Percentiles rank a stretch among this genome's conserved stretches.
Conservation (phyloP, 2,797 vertebrate species). For the Pitangus sulphuratus region DNA sequence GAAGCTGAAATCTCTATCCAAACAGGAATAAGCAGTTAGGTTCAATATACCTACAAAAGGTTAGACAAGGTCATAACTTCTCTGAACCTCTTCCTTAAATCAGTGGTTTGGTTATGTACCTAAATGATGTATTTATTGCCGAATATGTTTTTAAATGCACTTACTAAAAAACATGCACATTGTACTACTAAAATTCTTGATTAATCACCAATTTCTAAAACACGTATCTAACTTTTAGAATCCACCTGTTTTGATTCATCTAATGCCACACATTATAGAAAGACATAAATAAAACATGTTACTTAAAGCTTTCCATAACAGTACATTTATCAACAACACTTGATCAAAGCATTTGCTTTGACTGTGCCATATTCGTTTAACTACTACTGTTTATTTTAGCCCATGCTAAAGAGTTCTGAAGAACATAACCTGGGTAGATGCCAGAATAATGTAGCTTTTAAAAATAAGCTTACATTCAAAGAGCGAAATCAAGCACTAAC, state of each 20-base stretch:
- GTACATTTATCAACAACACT: not conserved
- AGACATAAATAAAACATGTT: not conserved
- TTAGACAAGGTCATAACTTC: not conserved
- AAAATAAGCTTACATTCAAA: slow-evolving; percentile 32
- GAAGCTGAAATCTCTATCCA: not conserved
- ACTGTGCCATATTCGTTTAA: slow-evolving; percentile 26
- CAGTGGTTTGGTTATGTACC: not conserved
- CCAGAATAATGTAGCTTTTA: slow-evolving; percentile 43
- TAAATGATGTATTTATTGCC: not conserved
- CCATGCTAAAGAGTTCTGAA: slow-evolving; percentile 22
- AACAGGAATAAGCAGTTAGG: not conserved
- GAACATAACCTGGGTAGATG: slow-evolving; percentile 15
- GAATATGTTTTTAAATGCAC: not conserved
- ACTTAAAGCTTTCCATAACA: slow-evolving; percentile 22
- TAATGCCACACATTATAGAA: not conserved
- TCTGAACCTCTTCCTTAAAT: not conserved
- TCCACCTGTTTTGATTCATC: slow-evolving; percentile 50
- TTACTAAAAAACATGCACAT: not conserved
- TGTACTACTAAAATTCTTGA: not conserved
- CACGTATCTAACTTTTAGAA: not conserved
- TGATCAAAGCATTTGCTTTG: slow-evolving; percentile 30
- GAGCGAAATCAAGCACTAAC: not conserved
- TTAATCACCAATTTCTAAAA: not conserved
- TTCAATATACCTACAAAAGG: not conserved
- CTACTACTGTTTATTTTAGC: slow-evolving; percentile 49